Evolutionary conservation across 2,888 invertebrate species (phyloP), one percentile per base, ranked within the genome.

Genomic region (Troides helena): DNA sequence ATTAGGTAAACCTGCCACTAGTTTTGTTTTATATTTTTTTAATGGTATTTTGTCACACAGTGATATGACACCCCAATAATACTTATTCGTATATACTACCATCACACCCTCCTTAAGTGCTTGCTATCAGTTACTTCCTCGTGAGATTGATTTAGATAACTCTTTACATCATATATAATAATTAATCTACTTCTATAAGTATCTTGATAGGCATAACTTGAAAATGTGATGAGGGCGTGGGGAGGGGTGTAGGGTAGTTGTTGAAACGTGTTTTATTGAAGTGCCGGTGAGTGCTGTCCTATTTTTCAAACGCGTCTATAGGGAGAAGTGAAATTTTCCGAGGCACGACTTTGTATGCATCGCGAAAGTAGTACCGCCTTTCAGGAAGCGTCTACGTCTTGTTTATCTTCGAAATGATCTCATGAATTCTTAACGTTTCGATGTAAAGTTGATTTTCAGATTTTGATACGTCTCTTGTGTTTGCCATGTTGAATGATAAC

Each of bases 221-320:
- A 61, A 64, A 56, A 60, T 17, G 56, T 57, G 43, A 65, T 61
- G 46, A 46, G 12, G 12, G 46, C 1, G 14, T 46, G 14, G 46
- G 46, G 43, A 25, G 56, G 65, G 43, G 57, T 21, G 17, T 56
- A 25, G 36, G 60, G 53, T 53, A 64, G 56, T 62, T 65, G 65
- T 69, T 65, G 61, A 69, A 60, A 62, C 69, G 57, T 61, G 61
- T 61, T 69, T 69, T 69, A 65, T 69, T 65, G 69, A 65, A 65
- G 61, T 43, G 53, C 60, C 36, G 39, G 60, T 25, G 53, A 62
- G 57, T 57, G 69, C 60, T 53, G 65, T 62, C 65, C 65, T 57
- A 69, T 69, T 65, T 69, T 69, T 65, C 60, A 62, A 65, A 65
- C 53, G 43, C 56, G 67, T 68, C 62, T 62, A 56, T 39, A 58